A percentile compares a stretch with the other conserved stretches of the same genome.
phyloP scores from a whole-genome alignment of 2,888 invertebrate species.

The Drosophila suboccidentalis region DNA sequence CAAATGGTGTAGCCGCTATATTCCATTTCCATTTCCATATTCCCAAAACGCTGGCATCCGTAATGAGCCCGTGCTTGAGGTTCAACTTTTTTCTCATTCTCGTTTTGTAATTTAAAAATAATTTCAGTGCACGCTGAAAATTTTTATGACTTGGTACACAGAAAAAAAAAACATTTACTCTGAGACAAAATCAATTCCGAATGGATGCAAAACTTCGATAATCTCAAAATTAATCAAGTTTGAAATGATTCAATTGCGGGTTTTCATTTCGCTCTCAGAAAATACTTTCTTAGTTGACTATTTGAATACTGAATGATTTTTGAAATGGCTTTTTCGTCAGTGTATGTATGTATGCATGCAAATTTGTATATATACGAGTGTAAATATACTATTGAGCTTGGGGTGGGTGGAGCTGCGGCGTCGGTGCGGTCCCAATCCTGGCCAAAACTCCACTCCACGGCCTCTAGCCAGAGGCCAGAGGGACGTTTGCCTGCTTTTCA shows the following conservation, averaged over 20 bases:
- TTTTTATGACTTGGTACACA: slow-evolving; percentile 9
- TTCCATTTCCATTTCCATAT: slow-evolving; percentile 57
- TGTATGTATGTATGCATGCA: slow-evolving; percentile 13
- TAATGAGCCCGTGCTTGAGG: slow-evolving; percentile 62
- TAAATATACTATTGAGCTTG: slow-evolving; percentile 29
- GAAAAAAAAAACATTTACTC: no score
- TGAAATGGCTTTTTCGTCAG: no score
- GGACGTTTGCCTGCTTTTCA: slow-evolving; percentile 51
- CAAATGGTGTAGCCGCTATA: slow-evolving; percentile 42
- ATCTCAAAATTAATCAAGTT: no score
- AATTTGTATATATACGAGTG: background rate
- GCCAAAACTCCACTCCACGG: slow-evolving; percentile 1
- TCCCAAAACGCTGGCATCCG: slow-evolving; percentile 73
- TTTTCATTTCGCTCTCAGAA: no score
- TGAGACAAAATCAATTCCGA: no score
- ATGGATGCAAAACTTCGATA: no score
- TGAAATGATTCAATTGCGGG: no score
- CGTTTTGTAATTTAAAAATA: slow-evolving; percentile 76
- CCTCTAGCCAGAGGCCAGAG: slow-evolving; percentile 38
- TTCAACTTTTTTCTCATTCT: slow-evolving; percentile 47
- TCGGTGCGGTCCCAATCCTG: slow-evolving; percentile 32
- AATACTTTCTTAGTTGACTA: no score
- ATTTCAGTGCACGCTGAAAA: slow-evolving; percentile 55
- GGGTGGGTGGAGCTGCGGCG: slow-evolving; percentile 16
- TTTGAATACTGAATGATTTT: no score